Conservation (phyloP, 2,888 invertebrate species). For the Ophion slaviceki region DNA sequence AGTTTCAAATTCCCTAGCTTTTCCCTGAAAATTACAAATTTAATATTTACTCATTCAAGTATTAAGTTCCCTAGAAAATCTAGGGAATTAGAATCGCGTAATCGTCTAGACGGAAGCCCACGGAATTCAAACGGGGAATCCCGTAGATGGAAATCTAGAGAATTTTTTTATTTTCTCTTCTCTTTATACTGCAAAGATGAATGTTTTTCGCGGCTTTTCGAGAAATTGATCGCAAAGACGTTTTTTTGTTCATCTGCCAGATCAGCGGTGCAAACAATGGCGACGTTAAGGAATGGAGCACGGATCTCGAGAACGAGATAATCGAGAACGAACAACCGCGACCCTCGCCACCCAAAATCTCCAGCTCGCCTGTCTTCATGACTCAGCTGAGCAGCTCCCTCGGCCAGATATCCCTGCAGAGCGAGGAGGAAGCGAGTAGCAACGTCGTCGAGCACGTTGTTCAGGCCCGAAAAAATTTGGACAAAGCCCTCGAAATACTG, state of each 20-base stretch:
- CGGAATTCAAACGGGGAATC: too few species aligned
- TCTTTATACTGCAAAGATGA: neutral
- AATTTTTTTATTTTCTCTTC: neutral
- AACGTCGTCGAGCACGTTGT: conserved; percentile 69
- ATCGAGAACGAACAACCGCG: conserved; percentile 70
- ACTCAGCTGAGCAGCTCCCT: conserved; percentile 72
- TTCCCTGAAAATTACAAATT: too few species aligned
- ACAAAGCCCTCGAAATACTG: conserved; percentile 68
- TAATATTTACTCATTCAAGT: too few species aligned
- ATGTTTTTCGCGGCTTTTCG: neutral
- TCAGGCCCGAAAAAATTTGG: conserved; percentile 68
- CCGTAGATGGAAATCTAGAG: too few species aligned
- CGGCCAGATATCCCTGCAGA: conserved; percentile 73
- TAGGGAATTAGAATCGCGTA: too few species aligned
- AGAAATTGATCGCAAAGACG: neutral
- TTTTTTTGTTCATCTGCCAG: conserved; percentile 1
- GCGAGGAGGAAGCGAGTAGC: conserved; percentile 63
- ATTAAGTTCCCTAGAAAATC: too few species aligned
- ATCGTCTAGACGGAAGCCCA: too few species aligned
- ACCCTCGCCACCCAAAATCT: conserved; percentile 71
- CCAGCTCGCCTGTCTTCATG: conserved; percentile 71
- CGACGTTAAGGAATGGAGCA: conserved; percentile 45
- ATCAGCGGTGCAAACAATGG: conserved; percentile 8
- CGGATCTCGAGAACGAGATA: conserved; percentile 65
- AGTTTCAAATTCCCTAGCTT: too few species aligned